Conservation (phyloP, 2,797 vertebrate species). For the Tinamus major region DNA sequence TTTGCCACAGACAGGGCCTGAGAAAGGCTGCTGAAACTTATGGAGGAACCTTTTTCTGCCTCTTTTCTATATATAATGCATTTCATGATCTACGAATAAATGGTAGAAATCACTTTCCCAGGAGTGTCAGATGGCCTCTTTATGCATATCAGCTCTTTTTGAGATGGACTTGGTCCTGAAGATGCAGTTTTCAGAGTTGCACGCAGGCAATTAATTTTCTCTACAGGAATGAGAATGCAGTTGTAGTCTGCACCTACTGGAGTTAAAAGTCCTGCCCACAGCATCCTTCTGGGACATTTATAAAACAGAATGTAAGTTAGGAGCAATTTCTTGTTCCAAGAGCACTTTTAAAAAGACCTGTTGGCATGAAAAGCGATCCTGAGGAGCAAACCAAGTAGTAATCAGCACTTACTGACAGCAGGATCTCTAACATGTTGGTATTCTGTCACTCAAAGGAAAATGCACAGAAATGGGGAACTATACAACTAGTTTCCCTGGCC, state of each 20-base stretch:
- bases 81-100: background rate
- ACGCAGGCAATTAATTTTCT: background rate
- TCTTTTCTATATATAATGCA: background rate
- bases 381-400: background rate
- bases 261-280: background rate
- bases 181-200: background rate
- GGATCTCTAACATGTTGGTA: background rate
- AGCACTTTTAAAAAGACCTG: background rate
- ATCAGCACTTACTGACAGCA: background rate
- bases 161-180: background rate
- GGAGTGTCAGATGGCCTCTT: background rate
- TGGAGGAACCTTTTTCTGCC: background rate
- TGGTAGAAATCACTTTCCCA: background rate
- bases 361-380: background rate
- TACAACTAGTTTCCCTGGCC: background rate
- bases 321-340: background rate
- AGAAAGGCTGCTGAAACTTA: background rate
- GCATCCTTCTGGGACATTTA: background rate
- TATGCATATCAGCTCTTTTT: background rate
- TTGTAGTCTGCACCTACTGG: background rate
- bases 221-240: background rate
- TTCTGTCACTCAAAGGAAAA: background rate
- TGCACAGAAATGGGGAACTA: background rate
- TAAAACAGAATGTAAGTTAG: background rate
- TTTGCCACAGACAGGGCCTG: background rate